A percentile compares a stretch with the other conserved stretches of the same genome.
Evolutionary conservation across 2,888 invertebrate genomes (phyloP).

Genomic region (Electrophaes corylata): DNA sequence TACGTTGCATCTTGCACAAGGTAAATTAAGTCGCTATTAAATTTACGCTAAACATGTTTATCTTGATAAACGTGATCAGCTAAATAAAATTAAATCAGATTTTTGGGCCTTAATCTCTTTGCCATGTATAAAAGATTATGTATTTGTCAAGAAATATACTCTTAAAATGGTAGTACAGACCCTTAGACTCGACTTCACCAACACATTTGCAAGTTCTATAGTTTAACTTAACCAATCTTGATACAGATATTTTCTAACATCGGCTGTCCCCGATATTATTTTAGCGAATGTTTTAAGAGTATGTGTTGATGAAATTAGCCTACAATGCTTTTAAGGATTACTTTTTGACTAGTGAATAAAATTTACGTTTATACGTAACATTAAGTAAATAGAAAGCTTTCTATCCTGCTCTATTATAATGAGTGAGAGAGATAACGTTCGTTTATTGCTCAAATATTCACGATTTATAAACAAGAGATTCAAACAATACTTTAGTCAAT

Average conservation of each 20-base stretch:
- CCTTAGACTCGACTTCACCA: constrained; percentile 1
- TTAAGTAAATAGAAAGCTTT: constrained; percentile 70
- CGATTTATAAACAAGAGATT: constrained; percentile 16
- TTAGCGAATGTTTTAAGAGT: no score
- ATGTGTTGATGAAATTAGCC: constrained; percentile 10
- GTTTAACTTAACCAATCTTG: neutral
- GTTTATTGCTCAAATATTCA: constrained; percentile 26
- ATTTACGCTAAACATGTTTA: no score
- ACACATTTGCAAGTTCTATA: neutral
- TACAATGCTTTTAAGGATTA: constrained; percentile 62
- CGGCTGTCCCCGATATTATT: neutral
- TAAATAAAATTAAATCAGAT: no score
- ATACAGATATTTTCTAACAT: neutral
- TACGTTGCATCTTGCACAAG: no score
- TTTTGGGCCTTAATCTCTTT: no score
- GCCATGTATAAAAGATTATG: neutral
- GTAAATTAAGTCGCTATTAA: no score
- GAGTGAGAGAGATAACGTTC: constrained; percentile 41
- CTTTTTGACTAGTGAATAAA: constrained; percentile 80
- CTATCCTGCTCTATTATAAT: constrained; percentile 40
- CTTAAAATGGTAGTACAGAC: neutral
- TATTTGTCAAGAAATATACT: neutral
- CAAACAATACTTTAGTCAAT: constrained; percentile 3
- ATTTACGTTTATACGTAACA: constrained; percentile 59
- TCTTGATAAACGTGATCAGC: no score